Evolutionary conservation across 92 coral and sea anemone species (phyloP).

Genomic region (Pocillopora grandis): DNA sequence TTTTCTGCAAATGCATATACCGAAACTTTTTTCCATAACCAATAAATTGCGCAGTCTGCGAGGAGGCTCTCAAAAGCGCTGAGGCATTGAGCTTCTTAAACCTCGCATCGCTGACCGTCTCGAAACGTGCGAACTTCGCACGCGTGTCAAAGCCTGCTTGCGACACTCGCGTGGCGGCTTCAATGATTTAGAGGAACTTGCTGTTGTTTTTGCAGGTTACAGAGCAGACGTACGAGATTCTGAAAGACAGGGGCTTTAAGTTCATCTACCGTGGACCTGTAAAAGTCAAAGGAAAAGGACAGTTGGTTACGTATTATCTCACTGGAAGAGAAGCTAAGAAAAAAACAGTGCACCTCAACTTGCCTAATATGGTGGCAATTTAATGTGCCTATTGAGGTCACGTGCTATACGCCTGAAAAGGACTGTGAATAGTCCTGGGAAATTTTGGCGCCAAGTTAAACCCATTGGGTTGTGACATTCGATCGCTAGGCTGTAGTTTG

Average conservation of each 20-base stretch:
- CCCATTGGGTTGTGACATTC: too few relatives aligned
- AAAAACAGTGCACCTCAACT: slow-evolving; percentile 27
- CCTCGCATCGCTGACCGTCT: too few relatives aligned
- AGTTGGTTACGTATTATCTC: slow-evolving; percentile 89
- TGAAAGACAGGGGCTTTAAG: slow-evolving; percentile 86
- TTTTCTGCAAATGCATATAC: too few relatives aligned
- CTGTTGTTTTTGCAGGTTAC: slow-evolving; percentile 65
- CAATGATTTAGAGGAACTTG: not conserved
- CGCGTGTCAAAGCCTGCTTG: not conserved
- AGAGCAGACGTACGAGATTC: slow-evolving; percentile 83
- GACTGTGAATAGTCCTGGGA: too few relatives aligned
- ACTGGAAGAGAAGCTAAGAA: slow-evolving; percentile 67
- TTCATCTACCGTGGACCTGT: slow-evolving; percentile 98
- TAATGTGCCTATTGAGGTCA: not conserved
- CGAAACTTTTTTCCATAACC: too few relatives aligned
- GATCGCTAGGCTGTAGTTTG: too few relatives aligned
- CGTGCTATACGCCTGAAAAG: not conserved
- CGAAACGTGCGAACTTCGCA: too few relatives aligned
- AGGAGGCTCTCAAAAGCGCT: too few relatives aligned
- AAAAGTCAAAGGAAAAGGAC: slow-evolving; percentile 98
- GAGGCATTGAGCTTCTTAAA: too few relatives aligned
- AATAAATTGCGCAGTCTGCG: too few relatives aligned
- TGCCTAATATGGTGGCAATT: slow-evolving; percentile 61
- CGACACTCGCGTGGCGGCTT: not conserved
- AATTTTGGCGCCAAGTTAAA: too few relatives aligned